Evolutionary conservation across 37 sponge, comb jelly and placozoan genomes (phyloP).

Genomic region (Ianthella basta): DNA sequence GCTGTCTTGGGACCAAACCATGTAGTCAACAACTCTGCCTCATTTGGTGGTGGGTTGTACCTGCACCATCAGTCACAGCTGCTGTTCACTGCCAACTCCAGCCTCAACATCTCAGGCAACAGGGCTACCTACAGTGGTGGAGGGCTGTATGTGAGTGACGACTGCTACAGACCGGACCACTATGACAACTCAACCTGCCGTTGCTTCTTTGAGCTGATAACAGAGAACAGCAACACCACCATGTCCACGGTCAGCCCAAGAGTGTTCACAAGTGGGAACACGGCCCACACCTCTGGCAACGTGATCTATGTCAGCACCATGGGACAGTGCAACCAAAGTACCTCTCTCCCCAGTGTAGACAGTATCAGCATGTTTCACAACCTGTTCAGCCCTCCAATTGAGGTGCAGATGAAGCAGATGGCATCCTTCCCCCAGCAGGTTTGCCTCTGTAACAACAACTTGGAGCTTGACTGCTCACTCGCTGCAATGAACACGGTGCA

Average conservation of each 20-base stretch:
- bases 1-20: not conserved
- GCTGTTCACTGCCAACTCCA: not conserved
- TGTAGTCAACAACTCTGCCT: not conserved
- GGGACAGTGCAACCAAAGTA: too few species aligned
- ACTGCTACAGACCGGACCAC: not conserved
- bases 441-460: not conserved
- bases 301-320: too few species aligned
- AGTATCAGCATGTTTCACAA: not conserved
- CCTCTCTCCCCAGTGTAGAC: too few species aligned
- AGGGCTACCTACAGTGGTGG: not conserved
- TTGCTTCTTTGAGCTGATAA: conserved; percentile 6
- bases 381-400: not conserved
- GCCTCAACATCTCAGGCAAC: not conserved
- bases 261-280: too few species aligned
- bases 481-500: not conserved
- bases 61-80: not conserved
- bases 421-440: not conserved
- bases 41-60: not conserved
- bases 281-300: too few species aligned
- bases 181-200: not conserved
- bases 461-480: not conserved
- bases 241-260: too few species aligned
- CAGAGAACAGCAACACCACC: not conserved
- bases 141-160: not conserved
- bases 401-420: not conserved